phyloP scores from a whole-genome alignment of 2,888 invertebrate species.

The Polylopha cassiicola region DNA sequence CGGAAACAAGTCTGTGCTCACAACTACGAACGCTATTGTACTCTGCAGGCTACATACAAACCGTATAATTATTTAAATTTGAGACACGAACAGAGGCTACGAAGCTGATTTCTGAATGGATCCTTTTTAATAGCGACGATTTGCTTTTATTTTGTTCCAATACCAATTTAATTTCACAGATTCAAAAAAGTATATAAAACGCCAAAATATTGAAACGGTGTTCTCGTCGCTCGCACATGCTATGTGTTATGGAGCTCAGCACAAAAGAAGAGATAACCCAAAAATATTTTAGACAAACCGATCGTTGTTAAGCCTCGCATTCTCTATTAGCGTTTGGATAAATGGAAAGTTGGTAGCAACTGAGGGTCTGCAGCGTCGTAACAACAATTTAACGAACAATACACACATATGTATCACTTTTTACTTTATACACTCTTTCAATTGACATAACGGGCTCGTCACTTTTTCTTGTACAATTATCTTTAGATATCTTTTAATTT shows the following conservation, averaged over 20 bases:
- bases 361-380: constrained; percentile 13
- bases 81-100: constrained; percentile 22
- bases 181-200: too few relatives aligned
- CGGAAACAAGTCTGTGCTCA: constrained; percentile 20
- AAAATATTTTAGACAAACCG: too few relatives aligned
- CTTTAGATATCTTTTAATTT: constrained; percentile 47
- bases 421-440: constrained; percentile 68
- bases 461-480: constrained; percentile 67
- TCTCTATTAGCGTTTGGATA: too few relatives aligned
- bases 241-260: too few relatives aligned
- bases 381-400: constrained; percentile 39
- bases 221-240: too few relatives aligned
- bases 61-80: constrained; percentile 23
- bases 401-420: constrained; percentile 51
- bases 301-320: too few relatives aligned
- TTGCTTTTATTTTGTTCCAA: too few relatives aligned
- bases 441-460: constrained; percentile 74
- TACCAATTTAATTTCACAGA: too few relatives aligned
- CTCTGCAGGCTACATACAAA: constrained; percentile 59
- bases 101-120: too few relatives aligned
- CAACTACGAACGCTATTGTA: constrained; percentile 58
- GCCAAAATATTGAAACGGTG: too few relatives aligned
- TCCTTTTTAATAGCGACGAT: too few relatives aligned
- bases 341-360: constrained; percentile 1
- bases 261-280: too few relatives aligned